Conservation (phyloP, 2,113 vertebrate genomes). For the Microtus richardsoni region DNA sequence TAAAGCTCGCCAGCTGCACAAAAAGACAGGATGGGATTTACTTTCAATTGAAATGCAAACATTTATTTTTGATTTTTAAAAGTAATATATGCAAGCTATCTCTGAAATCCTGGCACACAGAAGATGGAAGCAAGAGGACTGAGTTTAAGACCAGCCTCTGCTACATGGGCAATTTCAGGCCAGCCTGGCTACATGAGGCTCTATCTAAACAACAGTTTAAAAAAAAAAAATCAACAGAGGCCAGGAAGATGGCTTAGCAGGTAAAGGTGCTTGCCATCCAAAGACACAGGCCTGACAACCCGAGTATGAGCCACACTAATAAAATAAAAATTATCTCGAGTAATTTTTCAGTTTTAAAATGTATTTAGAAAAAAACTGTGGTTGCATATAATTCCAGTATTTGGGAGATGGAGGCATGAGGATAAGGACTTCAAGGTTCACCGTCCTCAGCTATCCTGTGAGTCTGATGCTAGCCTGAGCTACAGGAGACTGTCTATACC, state of each 20-base stretch:
- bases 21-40: conserved; percentile 30
- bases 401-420: background rate
- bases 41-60: background rate
- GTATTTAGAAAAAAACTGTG: background rate
- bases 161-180: background rate
- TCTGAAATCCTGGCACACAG: background rate
- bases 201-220: background rate
- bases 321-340: background rate
- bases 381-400: background rate
- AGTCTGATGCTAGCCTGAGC: background rate
- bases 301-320: background rate
- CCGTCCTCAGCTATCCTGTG: background rate
- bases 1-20: conserved; percentile 90
- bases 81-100: background rate
- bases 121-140: background rate
- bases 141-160: background rate
- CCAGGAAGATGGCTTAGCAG: background rate
- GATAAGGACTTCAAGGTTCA: background rate
- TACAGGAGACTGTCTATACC: background rate
- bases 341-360: conserved; percentile 38
- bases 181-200: background rate
- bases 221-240: background rate
- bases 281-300: background rate
- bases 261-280: background rate
- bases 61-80: conserved; percentile 56